phyloP scores from a whole-genome alignment of 2,113 vertebrate species.

The Falco punctatus region DNA sequence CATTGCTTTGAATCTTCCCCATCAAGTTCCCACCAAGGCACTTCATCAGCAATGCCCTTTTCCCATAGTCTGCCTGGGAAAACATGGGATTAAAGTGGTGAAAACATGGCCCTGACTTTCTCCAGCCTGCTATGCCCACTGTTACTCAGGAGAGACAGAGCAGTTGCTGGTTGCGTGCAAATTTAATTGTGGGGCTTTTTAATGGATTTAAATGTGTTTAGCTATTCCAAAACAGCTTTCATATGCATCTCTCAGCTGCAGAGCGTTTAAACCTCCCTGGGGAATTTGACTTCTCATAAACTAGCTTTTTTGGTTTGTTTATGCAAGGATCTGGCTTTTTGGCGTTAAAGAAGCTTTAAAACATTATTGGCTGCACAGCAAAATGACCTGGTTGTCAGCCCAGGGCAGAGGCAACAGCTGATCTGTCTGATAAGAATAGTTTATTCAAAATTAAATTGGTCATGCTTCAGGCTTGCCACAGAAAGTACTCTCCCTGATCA shows the following conservation, averaged over 20 bases:
- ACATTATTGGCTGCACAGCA: not conserved
- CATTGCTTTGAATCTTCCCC: not conserved
- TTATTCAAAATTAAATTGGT: not conserved
- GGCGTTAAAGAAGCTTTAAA: conserved; percentile 19
- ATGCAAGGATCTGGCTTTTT: not conserved
- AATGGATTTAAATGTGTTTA: conserved; percentile 52
- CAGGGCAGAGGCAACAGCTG: not conserved
- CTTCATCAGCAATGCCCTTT: not conserved
- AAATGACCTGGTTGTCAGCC: not conserved
- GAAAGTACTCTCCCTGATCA: not conserved
- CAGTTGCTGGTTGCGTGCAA: conserved; percentile 2
- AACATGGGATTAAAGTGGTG: not conserved
- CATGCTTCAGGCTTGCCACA: not conserved
- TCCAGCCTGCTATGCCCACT: not conserved
- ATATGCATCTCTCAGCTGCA: not conserved
- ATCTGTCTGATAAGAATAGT: not conserved
- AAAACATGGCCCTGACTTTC: not conserved
- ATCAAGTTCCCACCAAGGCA: not conserved
- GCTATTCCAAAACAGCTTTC: conserved; percentile 48
- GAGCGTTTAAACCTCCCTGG: conserved; percentile 3
- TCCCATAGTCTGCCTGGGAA: not conserved
- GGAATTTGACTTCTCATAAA: conserved; percentile 22
- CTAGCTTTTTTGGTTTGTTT: conserved; percentile 21
- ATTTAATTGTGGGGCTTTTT: conserved; percentile 39
- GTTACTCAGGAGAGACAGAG: not conserved